Evolutionary conservation across 1,140 invertebrate species (phyloP).

Genomic region (Chymomyza costata): DNA sequence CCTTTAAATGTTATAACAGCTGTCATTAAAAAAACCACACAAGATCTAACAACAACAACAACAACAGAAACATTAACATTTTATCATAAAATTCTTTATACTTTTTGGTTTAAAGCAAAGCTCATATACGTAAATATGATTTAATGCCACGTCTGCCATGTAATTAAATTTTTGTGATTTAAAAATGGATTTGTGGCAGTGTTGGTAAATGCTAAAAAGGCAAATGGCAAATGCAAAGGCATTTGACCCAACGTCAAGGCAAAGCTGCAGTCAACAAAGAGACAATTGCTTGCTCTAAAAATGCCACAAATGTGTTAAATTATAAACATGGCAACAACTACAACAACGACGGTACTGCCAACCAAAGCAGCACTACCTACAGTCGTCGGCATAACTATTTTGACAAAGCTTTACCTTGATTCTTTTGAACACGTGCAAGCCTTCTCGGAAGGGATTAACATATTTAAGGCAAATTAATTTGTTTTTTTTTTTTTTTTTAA

Average conservation of each 20-base stretch:
- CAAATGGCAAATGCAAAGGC: too few relatives aligned
- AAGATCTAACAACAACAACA: conserved; percentile 33
- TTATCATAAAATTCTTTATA: too few relatives aligned
- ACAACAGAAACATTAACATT: too few relatives aligned
- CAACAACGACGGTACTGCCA: conserved; percentile 27
- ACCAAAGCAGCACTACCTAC: conserved; percentile 34
- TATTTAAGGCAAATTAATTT: too few relatives aligned
- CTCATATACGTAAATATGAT: conserved; percentile 39
- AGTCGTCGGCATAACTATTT: too few relatives aligned
- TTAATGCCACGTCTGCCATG: conserved; percentile 54
- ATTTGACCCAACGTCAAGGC: too few relatives aligned
- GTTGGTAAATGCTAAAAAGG: too few relatives aligned
- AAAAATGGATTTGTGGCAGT: conserved; percentile 34
- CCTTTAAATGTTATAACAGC: conserved; percentile 61
- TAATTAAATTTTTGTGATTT: conserved; percentile 72
- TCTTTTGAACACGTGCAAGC: too few relatives aligned
- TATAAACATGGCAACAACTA: conserved; percentile 37
- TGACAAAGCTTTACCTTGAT: too few relatives aligned
- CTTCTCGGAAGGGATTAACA: too few relatives aligned
- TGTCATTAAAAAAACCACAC: conserved; percentile 55
- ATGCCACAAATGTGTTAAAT: conserved; percentile 70
- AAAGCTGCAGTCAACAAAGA: conserved; percentile 23
- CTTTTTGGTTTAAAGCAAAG: conserved; percentile 42
- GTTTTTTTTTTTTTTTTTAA: too few relatives aligned
- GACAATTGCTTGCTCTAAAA: conserved; percentile 67